Base-by-base conservation (phyloP, 1,140 invertebrate species). In the Cyclina sinensis region DNA sequence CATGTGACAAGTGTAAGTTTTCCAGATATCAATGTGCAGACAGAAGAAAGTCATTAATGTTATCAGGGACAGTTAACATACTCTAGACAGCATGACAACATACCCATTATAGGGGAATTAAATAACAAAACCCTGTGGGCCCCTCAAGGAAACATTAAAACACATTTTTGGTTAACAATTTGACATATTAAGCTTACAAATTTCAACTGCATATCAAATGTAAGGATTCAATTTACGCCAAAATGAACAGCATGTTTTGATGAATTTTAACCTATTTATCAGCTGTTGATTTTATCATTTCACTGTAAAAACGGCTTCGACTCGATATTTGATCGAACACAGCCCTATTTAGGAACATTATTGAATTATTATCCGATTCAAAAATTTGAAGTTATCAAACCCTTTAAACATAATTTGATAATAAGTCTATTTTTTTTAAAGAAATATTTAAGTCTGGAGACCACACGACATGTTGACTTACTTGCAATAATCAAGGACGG, bases 271-370 rank as follows among this genome's bases (percentile, higher is more conserved):
- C 68, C 68, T 35, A 73, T n/a, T n/a, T n/a, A n/a, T n/a, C n/a
- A n/a, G n/a, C n/a, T n/a, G n/a, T n/a, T n/a, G n/a, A n/a, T 30
- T 73, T 73, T 35, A 32, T 73, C 68, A 73, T 35, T 73, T 73
- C 68, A 73, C 18, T 35, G 18, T 73, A 32, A 73, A 73, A 32
- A 32, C 68, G 68, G 68, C 68, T 73, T 73, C 68, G n/a, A 73
- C 68, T 73, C 68, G 68, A 73, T 73, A 73, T 73, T 73, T n/a
- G 68, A 73, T 73, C 68, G 68, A 73, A 73, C 68, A 73, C 68
- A 73, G 68, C 68, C 68, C 68, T 35, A 35, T 73, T 32, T 73
- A 35, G 68, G 4, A 73, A 73, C 68, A 73, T 73, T 73, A 73
- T 73, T 73, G 68, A 73, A 73, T 73, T 73, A 73, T 73, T 73